A percentile compares a stretch with the other conserved stretches of the same genome.
phyloP scores from a whole-genome alignment of 2,888 invertebrate species.

The Rhopalosiphum nymphaeae region DNA sequence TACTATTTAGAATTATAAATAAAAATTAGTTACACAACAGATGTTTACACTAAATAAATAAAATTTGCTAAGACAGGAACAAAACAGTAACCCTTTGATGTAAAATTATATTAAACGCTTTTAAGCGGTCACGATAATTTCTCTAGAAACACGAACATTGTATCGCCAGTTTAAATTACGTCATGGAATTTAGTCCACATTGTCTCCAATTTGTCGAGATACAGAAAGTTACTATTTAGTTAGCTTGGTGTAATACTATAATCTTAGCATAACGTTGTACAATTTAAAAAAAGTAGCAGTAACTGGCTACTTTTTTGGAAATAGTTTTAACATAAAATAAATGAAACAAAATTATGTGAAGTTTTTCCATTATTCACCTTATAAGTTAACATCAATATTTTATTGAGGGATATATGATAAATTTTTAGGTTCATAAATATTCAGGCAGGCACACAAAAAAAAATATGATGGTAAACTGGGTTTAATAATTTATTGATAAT shows the following conservation, averaged over 20 bases:
- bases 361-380: not conserved
- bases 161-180: not conserved
- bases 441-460: no score
- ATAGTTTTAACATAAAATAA: not conserved
- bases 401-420: not conserved
- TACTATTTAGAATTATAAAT: not conserved
- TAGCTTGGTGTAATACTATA: not conserved
- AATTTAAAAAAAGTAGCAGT: not conserved
- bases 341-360: not conserved
- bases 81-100: not conserved
- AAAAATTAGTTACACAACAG: not conserved
- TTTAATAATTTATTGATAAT: conserved; percentile 27
- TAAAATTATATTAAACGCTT: not conserved
- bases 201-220: not conserved
- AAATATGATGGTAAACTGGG: not conserved
- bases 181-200: not conserved
- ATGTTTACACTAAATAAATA: not conserved
- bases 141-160: not conserved
- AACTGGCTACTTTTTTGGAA: not conserved
- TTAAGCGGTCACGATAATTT: not conserved
- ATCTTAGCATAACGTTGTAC: not conserved
- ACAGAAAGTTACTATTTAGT: not conserved
- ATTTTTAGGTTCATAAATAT: conserved; percentile 18
- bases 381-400: not conserved
- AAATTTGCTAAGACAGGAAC: not conserved